Evolutionary conservation across 2,113 vertebrate species (phyloP).

Genomic region (Leptosomus discolor): DNA sequence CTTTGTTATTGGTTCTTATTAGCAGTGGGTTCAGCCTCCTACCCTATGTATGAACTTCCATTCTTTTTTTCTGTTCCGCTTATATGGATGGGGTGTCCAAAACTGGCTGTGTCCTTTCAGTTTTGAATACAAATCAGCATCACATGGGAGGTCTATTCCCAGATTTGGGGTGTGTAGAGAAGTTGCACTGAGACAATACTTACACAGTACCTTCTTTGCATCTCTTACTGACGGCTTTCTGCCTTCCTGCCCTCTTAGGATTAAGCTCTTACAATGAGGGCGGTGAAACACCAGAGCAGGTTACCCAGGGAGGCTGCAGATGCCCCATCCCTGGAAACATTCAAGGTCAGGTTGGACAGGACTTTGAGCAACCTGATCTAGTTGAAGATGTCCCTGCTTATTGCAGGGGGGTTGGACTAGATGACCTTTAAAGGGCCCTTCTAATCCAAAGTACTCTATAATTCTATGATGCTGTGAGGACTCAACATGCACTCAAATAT

Average conservation of each 20-base stretch:
- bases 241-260: background rate
- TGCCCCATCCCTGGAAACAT: background rate
- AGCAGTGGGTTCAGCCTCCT: background rate
- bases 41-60: background rate
- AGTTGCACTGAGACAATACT: background rate
- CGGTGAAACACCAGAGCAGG: background rate
- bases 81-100: background rate
- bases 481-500: background rate
- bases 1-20: slow-evolving; percentile 24
- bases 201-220: background rate
- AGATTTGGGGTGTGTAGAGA: background rate
- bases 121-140: background rate
- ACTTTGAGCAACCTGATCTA: background rate
- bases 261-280: background rate
- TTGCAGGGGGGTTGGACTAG: background rate
- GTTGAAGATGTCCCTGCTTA: background rate
- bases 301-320: background rate
- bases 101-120: background rate
- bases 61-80: background rate
- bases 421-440: background rate
- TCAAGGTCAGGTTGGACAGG: background rate
- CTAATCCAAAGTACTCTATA: background rate
- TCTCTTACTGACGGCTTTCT: background rate
- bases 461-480: background rate
- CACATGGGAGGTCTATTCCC: background rate